Percentiles rank a stretch among this genome's conserved stretches.
These are phyloP conservation scores for Phataginus tricuspis DNA, from an alignment of 2,797 vertebrate genomes.

Conservation along the genomic window DNA sequence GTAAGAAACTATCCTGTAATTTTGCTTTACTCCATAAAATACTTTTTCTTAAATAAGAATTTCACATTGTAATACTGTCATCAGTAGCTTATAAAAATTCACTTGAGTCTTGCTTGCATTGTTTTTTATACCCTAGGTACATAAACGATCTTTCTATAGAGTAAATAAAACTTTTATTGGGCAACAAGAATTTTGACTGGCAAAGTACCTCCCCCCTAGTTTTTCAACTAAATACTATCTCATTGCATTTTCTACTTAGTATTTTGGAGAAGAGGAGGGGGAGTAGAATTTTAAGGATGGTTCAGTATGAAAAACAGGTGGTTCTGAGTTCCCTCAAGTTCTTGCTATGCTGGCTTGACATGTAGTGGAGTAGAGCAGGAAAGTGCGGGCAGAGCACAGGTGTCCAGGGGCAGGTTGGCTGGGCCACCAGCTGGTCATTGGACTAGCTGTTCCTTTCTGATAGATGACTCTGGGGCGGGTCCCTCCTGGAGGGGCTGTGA, in stretches of 20 bases:
- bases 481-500: accelerated
- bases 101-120: constrained; percentile 44
- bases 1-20: not conserved
- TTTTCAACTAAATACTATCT: constrained; percentile 52
- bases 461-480: not conserved
- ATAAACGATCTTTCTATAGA: not conserved
- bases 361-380: not conserved
- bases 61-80: constrained; percentile 5
- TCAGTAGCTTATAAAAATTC: constrained; percentile 12
- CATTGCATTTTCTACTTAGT: not conserved
- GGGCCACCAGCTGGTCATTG: not conserved
- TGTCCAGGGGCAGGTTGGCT: not conserved
- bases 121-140: not conserved
- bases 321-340: not conserved
- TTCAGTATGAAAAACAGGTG: not conserved
- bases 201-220: not conserved
- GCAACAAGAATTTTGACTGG: constrained; percentile 66
- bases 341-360: not conserved
- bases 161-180: constrained; percentile 60
- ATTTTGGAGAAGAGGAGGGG: not conserved
- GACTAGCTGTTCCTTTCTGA: not conserved
- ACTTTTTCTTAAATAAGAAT: constrained; percentile 53
- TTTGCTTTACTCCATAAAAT: constrained; percentile 2
- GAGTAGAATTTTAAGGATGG: not conserved
- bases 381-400: not conserved